Evolutionary conservation across 1,140 invertebrate genomes (phyloP).

Genomic region (Rhopalosiphum maidis): DNA sequence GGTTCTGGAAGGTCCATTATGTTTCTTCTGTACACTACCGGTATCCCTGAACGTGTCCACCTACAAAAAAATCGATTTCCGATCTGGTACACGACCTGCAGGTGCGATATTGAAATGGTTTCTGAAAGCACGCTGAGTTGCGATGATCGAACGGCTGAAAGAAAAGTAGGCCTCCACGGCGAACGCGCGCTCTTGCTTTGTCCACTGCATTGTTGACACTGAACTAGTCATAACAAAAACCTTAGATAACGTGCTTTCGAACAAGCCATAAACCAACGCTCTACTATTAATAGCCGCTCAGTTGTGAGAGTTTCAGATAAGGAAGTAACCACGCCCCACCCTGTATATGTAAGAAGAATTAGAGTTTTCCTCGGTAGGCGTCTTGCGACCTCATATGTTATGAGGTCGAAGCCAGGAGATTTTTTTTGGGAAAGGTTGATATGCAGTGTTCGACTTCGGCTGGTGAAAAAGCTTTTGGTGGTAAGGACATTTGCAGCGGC

Average conservation of each 20-base stretch:
- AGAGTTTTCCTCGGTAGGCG: no score
- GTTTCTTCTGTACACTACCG: slow-evolving; percentile 58
- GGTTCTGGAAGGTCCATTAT: slow-evolving; percentile 53
- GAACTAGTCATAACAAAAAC: slow-evolving; percentile 52
- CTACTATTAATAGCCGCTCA: slow-evolving; percentile 43
- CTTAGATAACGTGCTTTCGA: slow-evolving; percentile 46
- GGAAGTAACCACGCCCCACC: slow-evolving; percentile 45
- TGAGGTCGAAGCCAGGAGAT: no score
- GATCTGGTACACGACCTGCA: slow-evolving; percentile 25
- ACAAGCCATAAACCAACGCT: slow-evolving; percentile 21
- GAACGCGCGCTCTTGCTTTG: slow-evolving; percentile 42
- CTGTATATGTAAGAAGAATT: no score
- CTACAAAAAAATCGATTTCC: slow-evolving; percentile 57
- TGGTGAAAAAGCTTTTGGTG: no score
- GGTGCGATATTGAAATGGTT: slow-evolving; percentile 48
- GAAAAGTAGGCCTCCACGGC: slow-evolving; percentile 47
- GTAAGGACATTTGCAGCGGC: no score
- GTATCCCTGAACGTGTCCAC: slow-evolving; percentile 59
- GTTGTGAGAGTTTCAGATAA: slow-evolving; percentile 51
- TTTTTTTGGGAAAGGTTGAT: no score
- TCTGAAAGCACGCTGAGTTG: slow-evolving; percentile 40
- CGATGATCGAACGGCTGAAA: slow-evolving; percentile 43
- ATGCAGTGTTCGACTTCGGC: no score
- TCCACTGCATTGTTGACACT: slow-evolving; percentile 53
- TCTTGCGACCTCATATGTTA: no score